A percentile compares a stretch with the other conserved stretches of the same genome.
phyloP scores from a whole-genome alignment of 2,113 vertebrate species.

The Telmatochromis brachygnathus region DNA sequence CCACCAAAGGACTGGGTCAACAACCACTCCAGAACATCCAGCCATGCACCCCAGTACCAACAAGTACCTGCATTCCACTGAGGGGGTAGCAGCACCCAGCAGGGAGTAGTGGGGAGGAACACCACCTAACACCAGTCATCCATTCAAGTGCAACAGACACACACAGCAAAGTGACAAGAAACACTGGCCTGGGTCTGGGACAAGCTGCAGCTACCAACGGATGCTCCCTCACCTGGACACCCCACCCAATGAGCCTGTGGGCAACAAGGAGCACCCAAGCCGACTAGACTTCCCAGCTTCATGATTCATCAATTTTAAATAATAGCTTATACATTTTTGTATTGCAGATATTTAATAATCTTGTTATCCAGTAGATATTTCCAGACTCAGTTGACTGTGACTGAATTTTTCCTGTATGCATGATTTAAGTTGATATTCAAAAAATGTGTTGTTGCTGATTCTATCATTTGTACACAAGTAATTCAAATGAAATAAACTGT shows the following conservation, averaged over 20 bases:
- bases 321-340: background rate
- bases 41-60: fast-evolving
- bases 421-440: background rate
- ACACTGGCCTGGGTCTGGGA: background rate
- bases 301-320: background rate
- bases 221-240: background rate
- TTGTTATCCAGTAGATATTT: background rate
- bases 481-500: background rate
- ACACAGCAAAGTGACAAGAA: background rate
- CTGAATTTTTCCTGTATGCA: background rate
- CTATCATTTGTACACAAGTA: background rate
- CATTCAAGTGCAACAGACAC: background rate
- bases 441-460: background rate
- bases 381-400: background rate
- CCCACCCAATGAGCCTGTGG: background rate
- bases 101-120: background rate
- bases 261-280: fast-evolving
- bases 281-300: background rate
- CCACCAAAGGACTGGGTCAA: background rate
- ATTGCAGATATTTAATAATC: background rate
- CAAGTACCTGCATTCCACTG: background rate
- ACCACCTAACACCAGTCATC: background rate
- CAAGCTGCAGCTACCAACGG: fast-evolving
- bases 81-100: background rate
- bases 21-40: background rate